Conservation (phyloP, 1,140 invertebrate species). For the Drosophila punjabiensis region DNA sequence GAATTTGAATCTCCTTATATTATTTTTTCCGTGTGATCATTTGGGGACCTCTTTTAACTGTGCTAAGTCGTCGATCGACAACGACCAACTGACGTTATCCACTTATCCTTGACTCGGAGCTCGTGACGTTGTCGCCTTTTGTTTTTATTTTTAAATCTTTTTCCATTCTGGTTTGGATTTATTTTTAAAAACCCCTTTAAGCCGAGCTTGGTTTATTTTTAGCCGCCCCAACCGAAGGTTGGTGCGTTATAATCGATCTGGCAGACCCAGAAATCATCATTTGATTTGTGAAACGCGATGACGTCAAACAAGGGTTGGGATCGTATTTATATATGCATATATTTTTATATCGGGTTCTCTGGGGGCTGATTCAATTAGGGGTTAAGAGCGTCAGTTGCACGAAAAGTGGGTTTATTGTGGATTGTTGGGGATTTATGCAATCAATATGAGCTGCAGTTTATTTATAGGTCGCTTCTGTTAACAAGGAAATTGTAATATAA, state of each 20-base stretch:
- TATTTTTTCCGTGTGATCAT: not conserved
- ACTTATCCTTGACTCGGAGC: slow-evolving; percentile 40
- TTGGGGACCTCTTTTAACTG: slow-evolving; percentile 4
- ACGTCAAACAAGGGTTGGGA: slow-evolving; percentile 35
- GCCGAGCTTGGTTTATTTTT: slow-evolving; percentile 23
- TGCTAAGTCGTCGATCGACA: slow-evolving; percentile 11
- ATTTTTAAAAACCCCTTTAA: slow-evolving; percentile 27
- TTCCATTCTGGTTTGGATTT: slow-evolving; percentile 14
- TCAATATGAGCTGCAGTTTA: slow-evolving; percentile 15
- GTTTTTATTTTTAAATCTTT: slow-evolving; percentile 1
- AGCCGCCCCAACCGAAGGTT: slow-evolving; percentile 3
- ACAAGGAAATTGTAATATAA: not conserved
- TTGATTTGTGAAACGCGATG: slow-evolving; percentile 19
- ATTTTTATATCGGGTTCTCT: not conserved
- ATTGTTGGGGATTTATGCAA: slow-evolving; percentile 5
- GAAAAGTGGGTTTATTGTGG: slow-evolving; percentile 34
- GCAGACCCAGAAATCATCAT: slow-evolving; percentile 18
- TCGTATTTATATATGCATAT: slow-evolving; percentile 23
- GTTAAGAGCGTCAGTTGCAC: slow-evolving; percentile 17
- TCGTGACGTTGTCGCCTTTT: slow-evolving; percentile 21
- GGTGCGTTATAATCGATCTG: slow-evolving; percentile 34
- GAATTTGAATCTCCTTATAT: not conserved
- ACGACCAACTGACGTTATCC: slow-evolving; percentile 16
- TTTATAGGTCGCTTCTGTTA: slow-evolving; percentile 1
- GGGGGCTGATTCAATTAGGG: slow-evolving; percentile 18